These are phyloP conservation scores for Scortum barcoo DNA, from an alignment of 2,113 vertebrate species.

Conservation along the genomic window DNA sequence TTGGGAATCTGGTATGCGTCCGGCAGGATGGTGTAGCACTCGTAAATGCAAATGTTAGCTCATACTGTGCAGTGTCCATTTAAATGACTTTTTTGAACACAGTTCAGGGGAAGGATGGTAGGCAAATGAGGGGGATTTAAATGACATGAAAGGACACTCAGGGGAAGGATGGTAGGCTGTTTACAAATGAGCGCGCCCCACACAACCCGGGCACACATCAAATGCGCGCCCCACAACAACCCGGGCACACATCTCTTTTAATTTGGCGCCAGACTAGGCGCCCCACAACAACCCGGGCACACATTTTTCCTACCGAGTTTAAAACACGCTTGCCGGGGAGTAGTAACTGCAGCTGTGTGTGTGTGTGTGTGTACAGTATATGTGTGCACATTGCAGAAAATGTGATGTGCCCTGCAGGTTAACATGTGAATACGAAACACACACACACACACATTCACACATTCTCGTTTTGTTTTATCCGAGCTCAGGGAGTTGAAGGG, in stretches of 20 bases:
- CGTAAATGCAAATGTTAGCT: slow-evolving; percentile 38
- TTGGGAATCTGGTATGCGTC: slow-evolving; percentile 35
- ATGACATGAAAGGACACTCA: slow-evolving; percentile 26
- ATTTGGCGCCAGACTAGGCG: too few species aligned
- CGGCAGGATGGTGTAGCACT: slow-evolving; percentile 9
- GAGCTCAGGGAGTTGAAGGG: neutral
- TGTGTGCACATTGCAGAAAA: neutral
- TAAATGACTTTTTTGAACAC: slow-evolving; percentile 35
- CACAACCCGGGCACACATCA: slow-evolving; percentile 26
- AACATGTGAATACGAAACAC: neutral
- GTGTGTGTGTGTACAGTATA: neutral
- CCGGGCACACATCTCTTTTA: slow-evolving; percentile 23
- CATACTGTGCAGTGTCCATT: slow-evolving; percentile 16
- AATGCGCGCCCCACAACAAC: too few species aligned
- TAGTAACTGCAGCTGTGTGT: neutral
- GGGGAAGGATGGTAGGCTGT: slow-evolving; percentile 24
- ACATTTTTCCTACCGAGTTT: slow-evolving; percentile 29
- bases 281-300: slow-evolving; percentile 16
- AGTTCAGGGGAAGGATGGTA: slow-evolving; percentile 19
- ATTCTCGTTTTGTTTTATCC: slow-evolving; percentile 39
- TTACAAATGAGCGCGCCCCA: slow-evolving; percentile 41
- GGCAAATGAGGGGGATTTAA: slow-evolving; percentile 36
- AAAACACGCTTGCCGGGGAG: slow-evolving; percentile 24
- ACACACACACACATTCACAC: neutral
- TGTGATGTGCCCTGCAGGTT: neutral